Conservation (phyloP, 2,888 invertebrate species). For the Lapara coniferarum region DNA sequence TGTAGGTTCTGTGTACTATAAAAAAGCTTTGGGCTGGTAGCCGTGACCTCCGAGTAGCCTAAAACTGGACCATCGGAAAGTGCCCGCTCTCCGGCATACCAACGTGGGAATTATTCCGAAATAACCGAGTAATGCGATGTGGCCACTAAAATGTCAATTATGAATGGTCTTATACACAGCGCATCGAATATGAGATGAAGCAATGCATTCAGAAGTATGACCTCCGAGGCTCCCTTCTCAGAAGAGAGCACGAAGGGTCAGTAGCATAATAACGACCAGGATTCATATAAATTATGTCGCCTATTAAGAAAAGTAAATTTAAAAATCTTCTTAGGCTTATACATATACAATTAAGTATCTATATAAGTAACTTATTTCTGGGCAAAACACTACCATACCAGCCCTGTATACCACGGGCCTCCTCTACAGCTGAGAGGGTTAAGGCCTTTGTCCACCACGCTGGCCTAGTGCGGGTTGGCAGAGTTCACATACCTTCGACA, state of each 20-base stretch:
- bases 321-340: too few species aligned
- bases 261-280: neutral
- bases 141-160: slow-evolving; percentile 20
- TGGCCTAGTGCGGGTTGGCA: too few species aligned
- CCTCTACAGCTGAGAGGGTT: too few species aligned
- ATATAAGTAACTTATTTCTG: too few species aligned
- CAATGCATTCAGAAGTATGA: neutral
- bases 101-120: slow-evolving; percentile 23
- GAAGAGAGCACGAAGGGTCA: too few species aligned
- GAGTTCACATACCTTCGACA: too few species aligned
- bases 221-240: too few species aligned
- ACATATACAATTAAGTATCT: too few species aligned
- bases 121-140: slow-evolving; percentile 10
- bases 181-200: slow-evolving; percentile 7
- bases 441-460: too few species aligned
- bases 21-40: neutral
- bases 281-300: neutral
- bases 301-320: neutral
- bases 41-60: slow-evolving; percentile 3
- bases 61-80: slow-evolving; percentile 10
- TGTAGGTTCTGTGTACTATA: too few species aligned
- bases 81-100: slow-evolving; percentile 11
- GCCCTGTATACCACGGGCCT: too few species aligned
- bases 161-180: slow-evolving; percentile 1
- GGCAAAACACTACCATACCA: too few species aligned